Evolutionary conservation across 1,140 invertebrate species (phyloP).

Genomic region (Penaeus vannamei): DNA sequence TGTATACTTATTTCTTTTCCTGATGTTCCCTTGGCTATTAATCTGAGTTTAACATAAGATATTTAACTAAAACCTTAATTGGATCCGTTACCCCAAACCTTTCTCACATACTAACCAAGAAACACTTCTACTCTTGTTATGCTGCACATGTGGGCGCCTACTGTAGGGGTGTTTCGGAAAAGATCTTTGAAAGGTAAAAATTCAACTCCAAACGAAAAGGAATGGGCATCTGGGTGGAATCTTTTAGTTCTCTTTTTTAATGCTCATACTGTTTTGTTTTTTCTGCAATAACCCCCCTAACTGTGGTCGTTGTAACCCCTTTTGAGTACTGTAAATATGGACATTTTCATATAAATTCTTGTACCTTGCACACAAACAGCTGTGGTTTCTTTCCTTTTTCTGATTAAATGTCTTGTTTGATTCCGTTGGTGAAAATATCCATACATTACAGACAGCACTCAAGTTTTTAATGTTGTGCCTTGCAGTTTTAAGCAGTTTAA

Average conservation of each 20-base stretch:
- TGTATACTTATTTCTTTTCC: constrained; percentile 49
- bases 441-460: constrained; percentile 64
- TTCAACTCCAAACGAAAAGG: constrained; percentile 62
- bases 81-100: constrained; percentile 55
- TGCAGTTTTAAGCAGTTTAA: constrained; percentile 58
- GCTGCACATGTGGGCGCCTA: constrained; percentile 65
- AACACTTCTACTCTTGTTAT: constrained; percentile 66
- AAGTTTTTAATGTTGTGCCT: constrained; percentile 61
- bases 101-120: constrained; percentile 65
- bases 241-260: constrained; percentile 58
- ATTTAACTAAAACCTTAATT: constrained; percentile 56
- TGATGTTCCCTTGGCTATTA: constrained; percentile 53
- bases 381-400: neutral
- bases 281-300: constrained; percentile 63
- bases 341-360: constrained; percentile 56
- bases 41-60: constrained; percentile 53
- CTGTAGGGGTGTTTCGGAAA: constrained; percentile 90
- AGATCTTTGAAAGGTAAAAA: constrained; percentile 88
- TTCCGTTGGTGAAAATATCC: constrained; percentile 55
- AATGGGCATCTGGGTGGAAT: constrained; percentile 64
- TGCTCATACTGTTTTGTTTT: constrained; percentile 61
- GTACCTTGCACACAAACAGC: neutral
- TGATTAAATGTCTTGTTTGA: constrained; percentile 16
- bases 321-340: constrained; percentile 65
- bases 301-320: constrained; percentile 61